Evolutionary conservation across 1,140 invertebrate species (phyloP), one percentile per base, ranked within the genome.

Genomic region (Manduca sexta): DNA sequence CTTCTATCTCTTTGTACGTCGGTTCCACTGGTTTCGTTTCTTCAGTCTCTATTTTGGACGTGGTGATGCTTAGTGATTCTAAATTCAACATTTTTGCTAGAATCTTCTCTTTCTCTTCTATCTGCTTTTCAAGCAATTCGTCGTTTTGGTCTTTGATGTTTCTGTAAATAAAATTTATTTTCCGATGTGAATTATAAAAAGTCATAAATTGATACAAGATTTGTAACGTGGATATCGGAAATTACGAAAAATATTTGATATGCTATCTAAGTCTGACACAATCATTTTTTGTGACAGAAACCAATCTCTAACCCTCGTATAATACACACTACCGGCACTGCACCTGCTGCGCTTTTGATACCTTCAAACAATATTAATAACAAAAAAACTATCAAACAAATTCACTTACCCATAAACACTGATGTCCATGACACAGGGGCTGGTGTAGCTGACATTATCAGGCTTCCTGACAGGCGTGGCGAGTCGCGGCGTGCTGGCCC

Each of bases 71-170:
- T 4, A 87, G 60, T 0, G 84, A 86, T 47, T 86, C 84, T 2
- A 87, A 53, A 45, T 87, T 77, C 3, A 87, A 62, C 65, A 86
- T 74, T 59, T 87, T 87, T 0, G 86, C 84, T 8, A 87, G 49
- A 7, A 83, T 85, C 54, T 83, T 86, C 51, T 87, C 86, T 52
- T 86, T 87, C 47, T 85, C 83, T 63, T 79, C 74, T 11, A 87
- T 87, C 37, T 87, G 62, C 49, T 82, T 67, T 39, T 82, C 81
- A 4, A 84, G 66, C 7, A 75, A 53, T 42, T 84, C 78, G 54
- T 84, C 81, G 50, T 58, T 76, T 33, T 71, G 58, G 52, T 74
- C 56, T 6, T 59, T 39, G 3, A 64, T 38, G 17, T 65, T 59
- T 2, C 81, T 84, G 65, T 15, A 74, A 49, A 17, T n/a, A 30